Evolutionary conservation across 1,140 invertebrate genomes (phyloP).

Genomic region (Tribolium castaneum): DNA sequence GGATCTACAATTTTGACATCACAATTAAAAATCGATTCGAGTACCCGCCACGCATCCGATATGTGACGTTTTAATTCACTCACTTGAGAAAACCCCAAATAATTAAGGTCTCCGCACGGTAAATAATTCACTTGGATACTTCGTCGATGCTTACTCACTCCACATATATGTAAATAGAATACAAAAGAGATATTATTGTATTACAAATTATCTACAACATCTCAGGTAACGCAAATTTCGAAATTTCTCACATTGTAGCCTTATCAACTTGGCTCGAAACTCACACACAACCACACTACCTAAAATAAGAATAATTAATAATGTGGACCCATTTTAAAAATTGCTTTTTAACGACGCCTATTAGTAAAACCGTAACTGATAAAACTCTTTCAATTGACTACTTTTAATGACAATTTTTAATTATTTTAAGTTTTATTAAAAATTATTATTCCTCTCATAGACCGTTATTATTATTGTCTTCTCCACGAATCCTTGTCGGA

Average conservation of each 20-base stretch:
- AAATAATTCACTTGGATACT: slow-evolving; percentile 19
- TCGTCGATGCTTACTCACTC: slow-evolving; percentile 20
- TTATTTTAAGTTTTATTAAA: no score
- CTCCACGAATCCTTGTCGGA: no score
- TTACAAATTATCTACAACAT: slow-evolving; percentile 12
- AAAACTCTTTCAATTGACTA: no score
- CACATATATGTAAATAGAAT: not conserved
- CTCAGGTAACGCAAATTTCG: not conserved
- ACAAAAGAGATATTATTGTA: slow-evolving; percentile 29
- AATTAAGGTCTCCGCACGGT: not conserved
- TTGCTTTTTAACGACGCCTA: no score
- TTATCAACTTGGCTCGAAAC: not conserved
- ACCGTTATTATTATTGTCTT: no score
- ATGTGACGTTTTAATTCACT: not conserved
- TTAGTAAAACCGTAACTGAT: no score
- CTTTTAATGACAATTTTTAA: no score
- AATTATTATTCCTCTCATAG: no score
- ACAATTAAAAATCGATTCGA: not conserved
- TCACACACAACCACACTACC: not conserved
- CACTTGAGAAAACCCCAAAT: not conserved
- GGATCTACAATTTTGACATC: not conserved
- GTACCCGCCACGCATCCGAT: not conserved
- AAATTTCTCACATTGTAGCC: not conserved
- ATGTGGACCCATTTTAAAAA: no score
- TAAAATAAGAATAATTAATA: no score